These are phyloP conservation scores for Rhyacophila evoluta DNA, from an alignment of 2,888 invertebrate species.

Conservation along the genomic window DNA sequence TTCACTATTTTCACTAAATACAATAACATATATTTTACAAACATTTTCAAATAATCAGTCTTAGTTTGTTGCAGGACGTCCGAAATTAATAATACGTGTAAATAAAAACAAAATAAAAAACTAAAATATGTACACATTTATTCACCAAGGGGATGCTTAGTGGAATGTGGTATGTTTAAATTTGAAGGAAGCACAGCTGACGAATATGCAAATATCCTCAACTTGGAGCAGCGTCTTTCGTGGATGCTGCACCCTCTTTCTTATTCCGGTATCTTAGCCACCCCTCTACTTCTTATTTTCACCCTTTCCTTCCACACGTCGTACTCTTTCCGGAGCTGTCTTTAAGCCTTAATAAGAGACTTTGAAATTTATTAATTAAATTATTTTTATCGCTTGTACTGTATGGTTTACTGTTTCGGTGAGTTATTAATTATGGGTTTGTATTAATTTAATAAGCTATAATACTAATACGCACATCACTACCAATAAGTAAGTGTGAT, in stretches of 20 bases:
- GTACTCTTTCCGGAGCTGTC: conserved; percentile 13
- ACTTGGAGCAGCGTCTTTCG: conserved; percentile 20
- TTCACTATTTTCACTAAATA: too few species aligned
- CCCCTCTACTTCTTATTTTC: conserved; percentile 63
- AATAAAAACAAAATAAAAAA: too few species aligned
- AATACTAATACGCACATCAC: background rate
- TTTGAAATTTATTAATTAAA: conserved; percentile 24
- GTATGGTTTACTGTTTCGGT: conserved; percentile 7
- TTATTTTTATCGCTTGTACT: background rate
- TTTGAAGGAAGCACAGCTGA: conserved; percentile 68
- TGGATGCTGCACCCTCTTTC: conserved; percentile 59
- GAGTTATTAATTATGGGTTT: background rate
- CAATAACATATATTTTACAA: too few species aligned
- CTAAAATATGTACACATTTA: too few species aligned
- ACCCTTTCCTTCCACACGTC: conserved; percentile 29
- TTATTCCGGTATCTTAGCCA: conserved; percentile 57
- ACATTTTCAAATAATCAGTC: too few species aligned
- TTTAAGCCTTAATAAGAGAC: conserved; percentile 16
- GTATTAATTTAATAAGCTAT: background rate
- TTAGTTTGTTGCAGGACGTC: too few species aligned
- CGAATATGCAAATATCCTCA: conserved; percentile 65
- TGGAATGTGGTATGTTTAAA: conserved; percentile 57
- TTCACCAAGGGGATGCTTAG: conserved; percentile 22
- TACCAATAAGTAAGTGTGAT: too few species aligned
- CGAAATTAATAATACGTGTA: too few species aligned